Conservation (phyloP, 2,797 vertebrate species). For the Rhinogobio ventralis region DNA sequence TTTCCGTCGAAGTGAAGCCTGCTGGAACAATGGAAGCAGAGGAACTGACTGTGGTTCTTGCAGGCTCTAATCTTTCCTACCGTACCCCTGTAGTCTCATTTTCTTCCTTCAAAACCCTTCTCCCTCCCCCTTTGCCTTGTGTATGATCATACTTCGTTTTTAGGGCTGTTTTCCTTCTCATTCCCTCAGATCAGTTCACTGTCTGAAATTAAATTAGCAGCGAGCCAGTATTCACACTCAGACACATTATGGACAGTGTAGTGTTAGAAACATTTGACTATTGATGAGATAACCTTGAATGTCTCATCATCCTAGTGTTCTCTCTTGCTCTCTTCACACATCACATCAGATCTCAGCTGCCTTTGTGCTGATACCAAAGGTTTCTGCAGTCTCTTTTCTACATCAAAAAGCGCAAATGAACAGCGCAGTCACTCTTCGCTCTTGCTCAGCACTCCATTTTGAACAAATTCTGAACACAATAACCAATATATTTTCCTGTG, state of each 20-base stretch:
- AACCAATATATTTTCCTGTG: conserved; percentile 31
- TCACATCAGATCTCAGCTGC: conserved; percentile 15
- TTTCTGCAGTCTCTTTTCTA: conserved; percentile 19
- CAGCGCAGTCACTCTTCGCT: neutral
- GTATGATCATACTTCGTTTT: conserved; percentile 17
- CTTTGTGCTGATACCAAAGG: conserved; percentile 21
- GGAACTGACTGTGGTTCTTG: conserved; percentile 14
- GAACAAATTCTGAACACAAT: conserved; percentile 15
- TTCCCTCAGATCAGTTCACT: conserved; percentile 20
- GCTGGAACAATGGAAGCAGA: conserved; percentile 37
- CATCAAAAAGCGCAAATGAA: conserved; percentile 35
- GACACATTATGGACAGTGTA: neutral
- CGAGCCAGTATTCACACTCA: neutral
- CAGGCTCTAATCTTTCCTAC: conserved; percentile 19
- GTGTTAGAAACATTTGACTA: conserved; percentile 26
- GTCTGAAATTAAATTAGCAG: conserved; percentile 31
- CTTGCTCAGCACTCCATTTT: conserved; percentile 16
- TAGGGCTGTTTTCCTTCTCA: conserved; percentile 10
- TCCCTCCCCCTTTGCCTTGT: neutral
- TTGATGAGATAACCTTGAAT: conserved; percentile 43
- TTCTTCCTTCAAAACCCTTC: conserved; percentile 15
- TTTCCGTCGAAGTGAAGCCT: neutral
- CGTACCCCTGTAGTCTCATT: conserved; percentile 18
- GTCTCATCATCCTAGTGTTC: conserved; percentile 2
- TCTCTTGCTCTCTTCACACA: conserved; percentile 21